These are phyloP conservation scores for Oscheius onirici DNA, from an alignment of 2,888 invertebrate species.

Conservation along the genomic window DNA sequence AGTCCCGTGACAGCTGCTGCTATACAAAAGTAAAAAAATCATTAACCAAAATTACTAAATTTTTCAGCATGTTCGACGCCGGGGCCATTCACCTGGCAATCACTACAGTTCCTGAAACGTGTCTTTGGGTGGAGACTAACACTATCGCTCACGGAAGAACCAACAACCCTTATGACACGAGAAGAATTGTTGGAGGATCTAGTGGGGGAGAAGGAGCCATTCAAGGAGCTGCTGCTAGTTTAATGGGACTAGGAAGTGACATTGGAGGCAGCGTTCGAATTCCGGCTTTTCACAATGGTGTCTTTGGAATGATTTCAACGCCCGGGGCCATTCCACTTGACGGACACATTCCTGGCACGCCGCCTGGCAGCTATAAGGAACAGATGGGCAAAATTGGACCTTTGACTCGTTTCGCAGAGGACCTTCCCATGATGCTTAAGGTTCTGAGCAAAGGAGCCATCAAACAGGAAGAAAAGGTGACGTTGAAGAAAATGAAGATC, in stretches of 20 bases:
- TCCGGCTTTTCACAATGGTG: conserved; percentile 8
- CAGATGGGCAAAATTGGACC: conserved; percentile 17
- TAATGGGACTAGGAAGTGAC: conserved; percentile 16
- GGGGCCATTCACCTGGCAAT: conserved; percentile 17
- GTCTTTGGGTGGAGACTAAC: conserved; percentile 22
- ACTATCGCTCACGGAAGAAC: conserved; percentile 2
- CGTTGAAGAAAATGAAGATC: neutral
- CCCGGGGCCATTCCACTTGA: neutral
- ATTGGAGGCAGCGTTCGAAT: conserved; percentile 13
- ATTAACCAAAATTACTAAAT: neutral
- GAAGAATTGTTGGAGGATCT: conserved; percentile 22
- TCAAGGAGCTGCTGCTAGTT: conserved; percentile 14
- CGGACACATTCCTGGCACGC: conserved; percentile 12
- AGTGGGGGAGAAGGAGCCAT: conserved; percentile 32
- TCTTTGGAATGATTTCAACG: conserved; percentile 12
- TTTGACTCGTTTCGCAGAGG: conserved; percentile 13
- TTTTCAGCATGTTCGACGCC: conserved; percentile 12
- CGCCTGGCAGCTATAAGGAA: neutral
- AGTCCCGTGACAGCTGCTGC: neutral
- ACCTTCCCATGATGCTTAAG: neutral
- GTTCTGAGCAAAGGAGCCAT: neutral
- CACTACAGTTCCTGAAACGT: conserved; percentile 20
- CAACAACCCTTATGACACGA: conserved; percentile 20
- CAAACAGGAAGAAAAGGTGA: neutral
- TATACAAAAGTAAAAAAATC: neutral